These are phyloP conservation scores for Dicaeum eximium DNA, from an alignment of 2,113 vertebrate genomes.

Conservation along the genomic window DNA sequence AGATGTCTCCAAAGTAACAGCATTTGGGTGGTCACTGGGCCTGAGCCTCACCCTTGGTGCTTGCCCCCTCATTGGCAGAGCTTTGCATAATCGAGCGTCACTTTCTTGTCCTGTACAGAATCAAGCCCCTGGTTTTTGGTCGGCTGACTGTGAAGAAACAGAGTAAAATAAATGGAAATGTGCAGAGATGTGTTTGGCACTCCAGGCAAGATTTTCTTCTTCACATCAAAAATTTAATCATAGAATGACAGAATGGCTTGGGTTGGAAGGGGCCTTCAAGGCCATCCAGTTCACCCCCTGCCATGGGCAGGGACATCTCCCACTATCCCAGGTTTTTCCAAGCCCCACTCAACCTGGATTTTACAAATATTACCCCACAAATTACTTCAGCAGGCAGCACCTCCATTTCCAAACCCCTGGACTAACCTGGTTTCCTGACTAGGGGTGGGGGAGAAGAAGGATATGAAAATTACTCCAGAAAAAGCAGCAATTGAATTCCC, in stretches of 20 bases:
- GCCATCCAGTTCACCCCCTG: not conserved
- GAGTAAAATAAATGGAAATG: not conserved
- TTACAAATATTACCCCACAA: not conserved
- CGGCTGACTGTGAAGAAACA: not conserved
- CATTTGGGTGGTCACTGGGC: too few species aligned
- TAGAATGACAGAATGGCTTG: not conserved
- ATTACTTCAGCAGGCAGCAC: not conserved
- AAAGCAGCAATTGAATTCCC: not conserved
- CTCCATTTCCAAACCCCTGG: not conserved
- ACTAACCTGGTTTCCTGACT: not conserved
- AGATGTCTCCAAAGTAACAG: not conserved
- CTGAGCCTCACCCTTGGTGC: not conserved
- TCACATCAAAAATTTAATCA: not conserved
- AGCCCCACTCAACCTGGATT: not conserved
- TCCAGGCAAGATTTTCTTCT: not conserved
- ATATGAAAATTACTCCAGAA: not conserved
- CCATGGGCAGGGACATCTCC: not conserved
- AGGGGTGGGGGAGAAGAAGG: not conserved
- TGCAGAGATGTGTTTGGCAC: not conserved
- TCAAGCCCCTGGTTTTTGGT: not conserved
- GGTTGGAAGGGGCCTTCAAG: not conserved
- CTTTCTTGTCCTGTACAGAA: not conserved
- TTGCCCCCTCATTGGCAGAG: not conserved
- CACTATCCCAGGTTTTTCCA: not conserved
- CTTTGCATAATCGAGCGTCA: rapidly evolving